Percentiles rank a stretch among this genome's conserved stretches.
These are phyloP conservation scores for Pollenia griseotomentosa DNA, from an alignment of 2,888 invertebrate species.

Conservation along the genomic window DNA sequence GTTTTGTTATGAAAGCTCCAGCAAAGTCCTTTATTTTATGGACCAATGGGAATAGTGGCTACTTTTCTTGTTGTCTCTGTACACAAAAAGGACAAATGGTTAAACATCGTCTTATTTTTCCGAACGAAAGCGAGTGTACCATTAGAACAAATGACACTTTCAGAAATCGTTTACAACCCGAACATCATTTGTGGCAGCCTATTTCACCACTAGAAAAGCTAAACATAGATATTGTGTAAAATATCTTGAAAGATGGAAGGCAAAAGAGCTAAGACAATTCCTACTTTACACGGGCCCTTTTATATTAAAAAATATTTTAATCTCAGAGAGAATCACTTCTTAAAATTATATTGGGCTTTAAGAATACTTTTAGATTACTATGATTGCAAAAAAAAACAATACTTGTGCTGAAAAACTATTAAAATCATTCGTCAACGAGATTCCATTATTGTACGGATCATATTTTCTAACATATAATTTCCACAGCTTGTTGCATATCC, in stretches of 20 bases:
- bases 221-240: slow-evolving; percentile 45
- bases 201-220: slow-evolving; percentile 46
- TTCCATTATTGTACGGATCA: slow-evolving; percentile 27
- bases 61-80: slow-evolving; percentile 53
- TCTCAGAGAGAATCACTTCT: neutral
- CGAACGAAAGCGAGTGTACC: no score
- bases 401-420: slow-evolving; percentile 40
- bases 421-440: slow-evolving; percentile 27
- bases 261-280: no score
- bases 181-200: slow-evolving; percentile 52
- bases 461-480: slow-evolving; percentile 59
- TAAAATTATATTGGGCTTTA: neutral
- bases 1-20: no score
- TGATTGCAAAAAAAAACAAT: no score
- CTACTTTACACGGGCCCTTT: no score
- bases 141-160: no score
- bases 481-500: slow-evolving; percentile 59
- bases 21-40: slow-evolving; percentile 54
- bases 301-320: slow-evolving; percentile 34
- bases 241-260: slow-evolving; percentile 33
- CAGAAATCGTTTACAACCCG: slow-evolving; percentile 34
- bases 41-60: slow-evolving; percentile 58
- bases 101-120: no score
- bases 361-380: neutral
- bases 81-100: slow-evolving; percentile 56